These are phyloP conservation scores for Garra rufa DNA, from an alignment of 2,113 vertebrate genomes.

Conservation along the genomic window DNA sequence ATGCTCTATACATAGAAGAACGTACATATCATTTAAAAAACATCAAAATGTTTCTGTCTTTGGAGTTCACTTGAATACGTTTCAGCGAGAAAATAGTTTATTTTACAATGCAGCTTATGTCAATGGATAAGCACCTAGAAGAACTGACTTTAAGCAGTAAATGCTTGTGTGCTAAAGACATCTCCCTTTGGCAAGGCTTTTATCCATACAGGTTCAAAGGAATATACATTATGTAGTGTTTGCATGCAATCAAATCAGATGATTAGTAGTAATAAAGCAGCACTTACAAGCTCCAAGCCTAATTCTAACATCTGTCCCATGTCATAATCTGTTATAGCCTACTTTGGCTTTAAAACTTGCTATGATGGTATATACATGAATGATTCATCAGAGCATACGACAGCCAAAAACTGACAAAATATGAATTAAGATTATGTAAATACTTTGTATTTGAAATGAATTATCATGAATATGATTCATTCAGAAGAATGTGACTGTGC, in stretches of 20 bases:
- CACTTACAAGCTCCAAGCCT: not conserved
- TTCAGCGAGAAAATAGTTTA: not conserved
- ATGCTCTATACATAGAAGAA: not conserved
- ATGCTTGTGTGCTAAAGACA: not conserved
- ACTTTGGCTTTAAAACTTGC: not conserved
- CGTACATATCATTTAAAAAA: not conserved
- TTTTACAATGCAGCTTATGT: not conserved
- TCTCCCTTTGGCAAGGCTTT: not conserved
- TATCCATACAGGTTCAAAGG: not conserved
- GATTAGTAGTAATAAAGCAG: not conserved
- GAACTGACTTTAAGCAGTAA: not conserved
- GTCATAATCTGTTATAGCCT: not conserved
- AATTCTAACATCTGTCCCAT: not conserved
- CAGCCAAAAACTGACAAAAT: not conserved
- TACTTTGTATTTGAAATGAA: not conserved
- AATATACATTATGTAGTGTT: not conserved
- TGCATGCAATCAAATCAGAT: not conserved
- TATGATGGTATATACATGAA: not conserved
- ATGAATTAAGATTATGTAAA: slow-evolving; percentile 25
- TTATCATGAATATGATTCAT: not conserved
- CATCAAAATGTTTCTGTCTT: not conserved
- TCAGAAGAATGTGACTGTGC: not conserved
- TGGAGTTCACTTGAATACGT: not conserved
- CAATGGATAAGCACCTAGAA: not conserved
- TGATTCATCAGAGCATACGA: not conserved